Percentiles rank a stretch among this genome's conserved stretches.
phyloP scores from a whole-genome alignment of 2,797 vertebrate species.

The Triplophysa yarkandensis region DNA sequence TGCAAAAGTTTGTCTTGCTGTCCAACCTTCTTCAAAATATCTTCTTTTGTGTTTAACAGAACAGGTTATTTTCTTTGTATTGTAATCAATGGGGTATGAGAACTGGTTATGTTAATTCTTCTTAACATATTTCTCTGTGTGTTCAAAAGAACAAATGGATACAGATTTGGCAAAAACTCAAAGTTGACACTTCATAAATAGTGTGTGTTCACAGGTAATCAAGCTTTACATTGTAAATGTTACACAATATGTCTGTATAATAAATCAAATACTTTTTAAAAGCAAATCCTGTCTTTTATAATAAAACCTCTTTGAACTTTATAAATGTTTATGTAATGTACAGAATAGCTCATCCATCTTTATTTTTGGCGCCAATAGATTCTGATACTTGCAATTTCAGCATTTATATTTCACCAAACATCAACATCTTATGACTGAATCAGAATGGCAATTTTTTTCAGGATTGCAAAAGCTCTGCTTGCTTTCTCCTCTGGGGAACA shows the following conservation, averaged over 20 bases:
- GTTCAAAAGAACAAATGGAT: too few relatives aligned
- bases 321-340: neutral
- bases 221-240: neutral
- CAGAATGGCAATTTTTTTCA: conserved; percentile 26
- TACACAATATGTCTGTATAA: neutral
- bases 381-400: conserved; percentile 11
- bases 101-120: too few relatives aligned
- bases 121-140: too few relatives aligned
- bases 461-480: conserved; percentile 10
- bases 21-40: too few relatives aligned
- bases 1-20: too few relatives aligned
- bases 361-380: neutral
- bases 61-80: too few relatives aligned
- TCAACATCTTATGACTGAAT: conserved; percentile 25
- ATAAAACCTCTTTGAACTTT: neutral
- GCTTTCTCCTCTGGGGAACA: conserved; percentile 9
- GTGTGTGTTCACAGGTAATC: neutral
- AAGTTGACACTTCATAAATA: neutral
- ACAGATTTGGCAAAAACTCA: too few relatives aligned
- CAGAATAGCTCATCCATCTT: neutral
- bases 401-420: conserved; percentile 25
- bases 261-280: neutral
- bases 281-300: neutral
- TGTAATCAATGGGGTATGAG: too few relatives aligned
- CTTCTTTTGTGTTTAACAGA: too few relatives aligned